Evolutionary conservation across 2,797 vertebrate species (phyloP).

Genomic region (Ctenopoma multispine): DNA sequence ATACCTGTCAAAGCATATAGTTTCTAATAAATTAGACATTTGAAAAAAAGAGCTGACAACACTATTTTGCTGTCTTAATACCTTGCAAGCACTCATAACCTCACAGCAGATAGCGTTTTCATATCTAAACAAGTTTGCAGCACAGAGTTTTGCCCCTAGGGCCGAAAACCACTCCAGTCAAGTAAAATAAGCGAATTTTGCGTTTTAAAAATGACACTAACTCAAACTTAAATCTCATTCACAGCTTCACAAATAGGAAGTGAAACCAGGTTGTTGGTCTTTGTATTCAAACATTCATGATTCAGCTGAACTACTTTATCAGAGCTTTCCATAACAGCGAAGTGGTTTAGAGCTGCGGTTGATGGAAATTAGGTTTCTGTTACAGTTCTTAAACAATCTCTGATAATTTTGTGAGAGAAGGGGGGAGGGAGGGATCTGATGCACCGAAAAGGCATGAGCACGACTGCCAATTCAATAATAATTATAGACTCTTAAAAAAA

Average conservation of each 20-base stretch:
- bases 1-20: not conserved
- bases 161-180: conserved; percentile 62
- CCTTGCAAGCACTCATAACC: conserved; percentile 34
- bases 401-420: conserved; percentile 47
- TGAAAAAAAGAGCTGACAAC: conserved; percentile 24
- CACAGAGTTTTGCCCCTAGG: conserved; percentile 56
- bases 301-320: conserved; percentile 62
- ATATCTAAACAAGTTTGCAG: conserved; percentile 38
- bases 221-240: conserved; percentile 56
- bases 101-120: conserved; percentile 38
- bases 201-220: conserved; percentile 59
- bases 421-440: not conserved
- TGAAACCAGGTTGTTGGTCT: conserved; percentile 44
- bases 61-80: conserved; percentile 30
- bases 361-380: conserved; percentile 56
- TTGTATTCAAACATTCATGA: conserved; percentile 63
- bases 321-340: conserved; percentile 43
- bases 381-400: conserved; percentile 65
- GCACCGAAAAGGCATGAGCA: conserved; percentile 22
- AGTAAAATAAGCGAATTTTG: conserved; percentile 70
- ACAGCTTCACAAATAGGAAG: conserved; percentile 49
- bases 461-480: conserved; percentile 52
- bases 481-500: conserved; percentile 50
- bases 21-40: conserved; percentile 5
- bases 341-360: conserved; percentile 43